These are phyloP conservation scores for Eristalinus aeneus DNA, from an alignment of 2,888 invertebrate genomes.

Conservation along the genomic window DNA sequence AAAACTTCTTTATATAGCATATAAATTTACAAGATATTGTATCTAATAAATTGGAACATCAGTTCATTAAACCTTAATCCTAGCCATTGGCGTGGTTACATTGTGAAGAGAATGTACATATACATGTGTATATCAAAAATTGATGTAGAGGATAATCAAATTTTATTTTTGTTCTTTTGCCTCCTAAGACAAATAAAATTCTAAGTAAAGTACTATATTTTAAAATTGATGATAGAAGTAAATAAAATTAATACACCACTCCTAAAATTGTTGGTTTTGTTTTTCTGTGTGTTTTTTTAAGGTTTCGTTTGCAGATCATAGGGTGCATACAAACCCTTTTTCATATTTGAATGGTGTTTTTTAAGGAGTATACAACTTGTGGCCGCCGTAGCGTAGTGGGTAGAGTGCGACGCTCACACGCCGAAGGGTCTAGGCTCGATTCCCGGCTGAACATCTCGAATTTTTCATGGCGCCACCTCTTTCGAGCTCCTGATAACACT, in stretches of 20 bases:
- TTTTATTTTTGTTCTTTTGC: conserved; percentile 26
- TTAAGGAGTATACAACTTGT: too few relatives aligned
- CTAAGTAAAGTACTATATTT: conserved; percentile 15
- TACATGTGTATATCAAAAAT: neutral
- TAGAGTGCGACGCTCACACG: too few relatives aligned
- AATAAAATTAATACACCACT: neutral
- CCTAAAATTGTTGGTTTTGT: neutral
- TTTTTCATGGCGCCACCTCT: too few relatives aligned
- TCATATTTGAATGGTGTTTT: too few relatives aligned
- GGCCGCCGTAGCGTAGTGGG: too few relatives aligned
- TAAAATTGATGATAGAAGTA: conserved; percentile 16
- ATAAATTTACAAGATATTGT: neutral
- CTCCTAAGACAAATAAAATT: conserved; percentile 37
- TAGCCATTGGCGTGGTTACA: conserved; percentile 23
- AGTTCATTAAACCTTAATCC: conserved; percentile 22
- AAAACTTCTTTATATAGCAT: neutral
- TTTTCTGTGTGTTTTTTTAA: neutral
- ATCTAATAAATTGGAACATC: conserved; percentile 18
- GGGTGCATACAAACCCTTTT: too few relatives aligned
- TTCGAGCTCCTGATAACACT: too few relatives aligned
- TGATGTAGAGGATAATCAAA: conserved; percentile 9
- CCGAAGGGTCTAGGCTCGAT: too few relatives aligned
- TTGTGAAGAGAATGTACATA: conserved; percentile 27
- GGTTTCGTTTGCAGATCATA: too few relatives aligned
- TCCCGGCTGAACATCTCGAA: too few relatives aligned